Evolutionary conservation across 2,888 invertebrate species (phyloP), one percentile per base, ranked within the genome.

Genomic region (Allolobophora icterica): DNA sequence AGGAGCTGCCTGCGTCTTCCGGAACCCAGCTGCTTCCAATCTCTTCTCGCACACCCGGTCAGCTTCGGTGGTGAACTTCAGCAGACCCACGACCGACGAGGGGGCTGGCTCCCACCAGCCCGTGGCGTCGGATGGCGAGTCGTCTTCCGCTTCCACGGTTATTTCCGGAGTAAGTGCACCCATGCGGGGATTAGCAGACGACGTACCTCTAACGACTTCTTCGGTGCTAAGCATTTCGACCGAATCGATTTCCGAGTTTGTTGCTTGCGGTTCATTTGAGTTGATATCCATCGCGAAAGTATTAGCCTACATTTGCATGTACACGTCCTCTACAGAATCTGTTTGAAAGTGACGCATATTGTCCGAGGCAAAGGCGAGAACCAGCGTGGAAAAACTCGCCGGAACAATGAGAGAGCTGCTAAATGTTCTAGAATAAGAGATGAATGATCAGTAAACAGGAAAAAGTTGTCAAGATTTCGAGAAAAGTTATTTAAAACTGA

Each of bases 101-200:
- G 71, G 8, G n/a, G 71, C 30, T n/a, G n/a, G 71, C 1, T 30
- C 71, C 6, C 71, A 71, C 71, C 71, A 87, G 34, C 21, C 34
- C 0, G 13, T 21, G 34, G 5, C 35, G 5, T 87, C 34, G 19
- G 87, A 13, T 35, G 87, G 87, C 0, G 35, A 87, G 11, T 84
- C 84, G 17, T 30, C 35, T 84, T 84, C 84, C 15, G 34, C 35
- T 87, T 87, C 87, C 6, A 87, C 87, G 87, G 87, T 87, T 87
- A 87, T 87, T 87, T 87, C 87, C 35, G 87, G 84, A 34, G 84
- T 84, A 5, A 35, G 33, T 30, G 84, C 33, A 2, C 84, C 21
- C 33, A 84, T 33, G 19, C 35, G 84, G 17, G 84, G 35, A 30
- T 87, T 38, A 6, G 87, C 87, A 35, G 33, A 8, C 38, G 87